A percentile compares a stretch with the other conserved stretches of the same genome.
These are phyloP conservation scores for Hydropotes inermis DNA, from an alignment of 2,113 vertebrate genomes.

Conservation along the genomic window DNA sequence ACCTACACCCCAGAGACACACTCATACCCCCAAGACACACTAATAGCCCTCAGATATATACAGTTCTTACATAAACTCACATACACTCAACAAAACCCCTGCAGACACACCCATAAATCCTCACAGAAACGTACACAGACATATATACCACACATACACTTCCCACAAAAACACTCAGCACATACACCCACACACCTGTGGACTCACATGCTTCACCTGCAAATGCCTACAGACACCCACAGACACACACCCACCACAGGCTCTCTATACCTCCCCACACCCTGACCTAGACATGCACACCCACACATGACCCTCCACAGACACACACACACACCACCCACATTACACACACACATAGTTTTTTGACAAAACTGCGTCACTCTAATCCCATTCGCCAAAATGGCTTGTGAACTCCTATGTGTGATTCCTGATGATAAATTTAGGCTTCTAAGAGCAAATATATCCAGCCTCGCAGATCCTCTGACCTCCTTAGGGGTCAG, in stretches of 20 bases:
- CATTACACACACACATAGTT: accelerated
- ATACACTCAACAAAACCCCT: background rate
- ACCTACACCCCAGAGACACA: background rate
- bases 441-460: background rate
- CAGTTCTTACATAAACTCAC: background rate
- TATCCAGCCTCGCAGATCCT: background rate
- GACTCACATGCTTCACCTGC: background rate
- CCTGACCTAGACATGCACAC: background rate
- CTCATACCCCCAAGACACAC: background rate
- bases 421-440: background rate
- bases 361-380: background rate
- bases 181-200: background rate
- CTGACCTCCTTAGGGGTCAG: too few relatives aligned
- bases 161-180: background rate
- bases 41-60: background rate
- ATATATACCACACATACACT: background rate
- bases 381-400: background rate
- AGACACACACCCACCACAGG: background rate
- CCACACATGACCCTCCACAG: background rate
- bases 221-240: background rate
- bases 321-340: background rate
- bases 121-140: background rate
- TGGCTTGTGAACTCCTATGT: background rate
- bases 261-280: background rate
- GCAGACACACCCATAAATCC: background rate